Evolutionary conservation across 2,797 vertebrate species (phyloP).

Genomic region (Eulemur mongoz): DNA sequence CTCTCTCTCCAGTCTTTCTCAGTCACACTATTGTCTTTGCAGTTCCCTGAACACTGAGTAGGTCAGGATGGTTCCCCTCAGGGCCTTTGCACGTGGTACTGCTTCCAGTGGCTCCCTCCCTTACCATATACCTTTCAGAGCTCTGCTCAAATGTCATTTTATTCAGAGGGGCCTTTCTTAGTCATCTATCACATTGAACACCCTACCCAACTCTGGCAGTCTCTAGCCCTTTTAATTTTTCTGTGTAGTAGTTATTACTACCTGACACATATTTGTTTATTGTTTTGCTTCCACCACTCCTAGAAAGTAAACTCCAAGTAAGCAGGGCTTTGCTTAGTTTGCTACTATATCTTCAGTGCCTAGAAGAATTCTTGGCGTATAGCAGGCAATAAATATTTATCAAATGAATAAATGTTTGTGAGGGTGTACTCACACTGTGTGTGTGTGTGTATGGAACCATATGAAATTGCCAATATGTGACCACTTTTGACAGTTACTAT

Average conservation of each 20-base stretch:
- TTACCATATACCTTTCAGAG: neutral
- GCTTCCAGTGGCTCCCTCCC: neutral
- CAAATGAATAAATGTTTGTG: neutral
- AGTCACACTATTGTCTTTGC: neutral
- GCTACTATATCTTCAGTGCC: neutral
- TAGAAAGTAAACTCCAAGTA: neutral
- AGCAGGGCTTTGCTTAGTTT: neutral
- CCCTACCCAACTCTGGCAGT: neutral
- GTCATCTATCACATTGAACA: neutral
- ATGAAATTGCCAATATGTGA: neutral
- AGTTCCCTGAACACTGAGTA: neutral
- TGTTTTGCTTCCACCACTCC: neutral
- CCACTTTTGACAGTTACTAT: neutral
- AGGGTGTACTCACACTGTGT: neutral
- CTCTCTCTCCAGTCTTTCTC: neutral
- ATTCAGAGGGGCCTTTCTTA: neutral
- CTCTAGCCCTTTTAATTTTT: neutral
- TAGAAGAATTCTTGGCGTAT: neutral
- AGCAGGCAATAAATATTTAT: neutral
- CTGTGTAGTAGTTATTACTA: neutral
- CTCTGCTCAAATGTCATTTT: neutral
- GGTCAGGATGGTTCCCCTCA: neutral
- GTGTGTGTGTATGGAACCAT: neutral
- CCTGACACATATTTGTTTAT: neutral
- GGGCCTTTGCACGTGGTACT: neutral